These are phyloP conservation scores for Garra rufa DNA, from an alignment of 2,113 vertebrate genomes.

Conservation along the genomic window DNA sequence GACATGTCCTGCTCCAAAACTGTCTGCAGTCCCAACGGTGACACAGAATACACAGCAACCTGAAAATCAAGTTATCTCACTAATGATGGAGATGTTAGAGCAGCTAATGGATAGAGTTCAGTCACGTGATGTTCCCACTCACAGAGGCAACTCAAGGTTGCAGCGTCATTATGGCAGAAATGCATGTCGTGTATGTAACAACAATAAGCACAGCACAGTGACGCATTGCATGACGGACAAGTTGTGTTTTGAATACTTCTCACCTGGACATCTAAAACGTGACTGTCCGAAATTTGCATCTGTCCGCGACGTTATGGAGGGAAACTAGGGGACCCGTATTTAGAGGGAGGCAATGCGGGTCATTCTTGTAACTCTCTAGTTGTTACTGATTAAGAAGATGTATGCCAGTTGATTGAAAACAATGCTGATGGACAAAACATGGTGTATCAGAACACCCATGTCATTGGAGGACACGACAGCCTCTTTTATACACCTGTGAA, in stretches of 20 bases:
- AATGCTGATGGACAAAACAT: not conserved
- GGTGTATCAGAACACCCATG: slow-evolving; percentile 21
- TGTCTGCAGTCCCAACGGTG: too few species aligned
- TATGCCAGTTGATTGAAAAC: not conserved
- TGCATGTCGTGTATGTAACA: not conserved
- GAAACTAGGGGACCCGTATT: slow-evolving; percentile 34
- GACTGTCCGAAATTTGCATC: not conserved
- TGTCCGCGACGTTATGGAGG: not conserved
- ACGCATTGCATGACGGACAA: not conserved
- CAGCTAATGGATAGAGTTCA: too few species aligned
- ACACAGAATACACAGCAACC: too few species aligned
- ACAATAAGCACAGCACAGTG: not conserved
- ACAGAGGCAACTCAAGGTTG: too few species aligned
- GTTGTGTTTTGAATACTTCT: not conserved
- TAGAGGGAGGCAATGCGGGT: slow-evolving; percentile 19
- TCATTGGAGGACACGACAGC: not conserved
- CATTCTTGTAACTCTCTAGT: not conserved
- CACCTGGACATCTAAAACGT: not conserved
- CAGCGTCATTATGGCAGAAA: too few species aligned
- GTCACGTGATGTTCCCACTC: too few species aligned
- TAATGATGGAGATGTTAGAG: too few species aligned
- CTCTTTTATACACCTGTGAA: slow-evolving; percentile 38
- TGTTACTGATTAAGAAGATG: not conserved
- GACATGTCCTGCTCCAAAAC: too few species aligned
- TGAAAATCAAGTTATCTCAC: too few species aligned